Conservation (phyloP, 2,888 invertebrate genomes). For the Prosopocoilus inquinatus region DNA sequence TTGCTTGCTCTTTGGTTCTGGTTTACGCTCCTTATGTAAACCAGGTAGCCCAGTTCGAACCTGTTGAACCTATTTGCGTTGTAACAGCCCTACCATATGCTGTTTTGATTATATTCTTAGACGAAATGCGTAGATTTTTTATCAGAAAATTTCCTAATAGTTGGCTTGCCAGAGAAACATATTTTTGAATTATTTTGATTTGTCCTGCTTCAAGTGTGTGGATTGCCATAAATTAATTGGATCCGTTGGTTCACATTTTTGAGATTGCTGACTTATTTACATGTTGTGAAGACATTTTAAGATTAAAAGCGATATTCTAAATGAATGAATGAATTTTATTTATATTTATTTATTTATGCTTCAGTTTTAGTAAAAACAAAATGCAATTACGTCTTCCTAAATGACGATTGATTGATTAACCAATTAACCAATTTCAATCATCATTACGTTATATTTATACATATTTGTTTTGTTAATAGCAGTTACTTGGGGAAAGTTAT, state of each 20-base stretch:
- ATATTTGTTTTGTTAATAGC: too few species aligned
- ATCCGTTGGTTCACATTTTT: neutral
- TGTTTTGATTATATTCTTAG: constrained; percentile 69
- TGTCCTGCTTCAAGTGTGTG: neutral
- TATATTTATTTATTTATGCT: too few species aligned
- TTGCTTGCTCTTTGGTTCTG: constrained; percentile 60
- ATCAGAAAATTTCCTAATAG: constrained; percentile 66
- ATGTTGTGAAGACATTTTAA: too few species aligned
- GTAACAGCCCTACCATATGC: constrained; percentile 72
- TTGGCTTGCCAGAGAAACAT: constrained; percentile 74
- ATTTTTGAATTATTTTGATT: constrained; percentile 57
- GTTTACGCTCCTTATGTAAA: constrained; percentile 67
- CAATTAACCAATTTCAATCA: too few species aligned
- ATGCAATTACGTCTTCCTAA: too few species aligned
- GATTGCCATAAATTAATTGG: neutral
- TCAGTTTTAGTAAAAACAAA: too few species aligned
- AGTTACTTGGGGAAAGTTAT: too few species aligned
- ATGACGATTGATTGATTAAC: too few species aligned
- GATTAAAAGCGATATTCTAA: too few species aligned
- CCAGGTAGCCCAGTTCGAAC: constrained; percentile 64
- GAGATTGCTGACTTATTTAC: too few species aligned
- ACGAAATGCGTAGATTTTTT: constrained; percentile 70
- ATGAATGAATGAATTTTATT: too few species aligned
- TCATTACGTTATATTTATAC: too few species aligned
- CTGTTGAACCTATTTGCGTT: constrained; percentile 65